Base-by-base conservation (phyloP, 2,797 vertebrate species). In the Poecilia picta region DNA sequence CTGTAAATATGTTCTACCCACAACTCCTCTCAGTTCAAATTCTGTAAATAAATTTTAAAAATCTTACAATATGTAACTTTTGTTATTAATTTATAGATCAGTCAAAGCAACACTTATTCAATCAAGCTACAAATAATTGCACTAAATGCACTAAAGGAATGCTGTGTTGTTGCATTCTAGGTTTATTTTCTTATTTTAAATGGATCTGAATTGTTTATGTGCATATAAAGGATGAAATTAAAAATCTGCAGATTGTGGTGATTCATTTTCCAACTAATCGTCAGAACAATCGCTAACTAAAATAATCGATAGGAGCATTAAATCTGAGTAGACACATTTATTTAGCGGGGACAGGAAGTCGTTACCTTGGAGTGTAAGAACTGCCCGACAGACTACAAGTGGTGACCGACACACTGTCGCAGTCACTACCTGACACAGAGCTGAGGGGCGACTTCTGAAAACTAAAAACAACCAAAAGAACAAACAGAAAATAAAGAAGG, bases 361-460 rank as follows among this genome's bases (percentile, higher is more conserved):
- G 77, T 97, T 98, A 98, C 97, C 97, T 98, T 93, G 96, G 96
- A 81, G 96, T 94, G 90, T 96, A 97, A 82, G 96, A 91, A 95
- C 97, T 97, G 95, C 97, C 98, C 81, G 97, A 97, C 88, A 98
- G 96, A 96, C 97, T 98, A 97, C 97, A 98, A 90, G 97, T 97
- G 94, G 97, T 98, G 94, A 98, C 96, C 91, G 97, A 98, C 91
- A 97, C 97, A 96, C 96, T 97, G 83, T 97, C 97, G 96, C 95
- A 97, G 95, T 98, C 97, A 97, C 97, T 98, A 96, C 96, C 96
- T 96, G 95, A 97, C 94, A 95, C 93, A 94, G 97, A 97, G 95
- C 96, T 97, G 95, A 96, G 95, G 89, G 96, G 97, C 78, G 97
- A 97, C 91, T 92, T 96, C 94, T 95, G 97, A 93, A 96, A 97